Percentiles rank a stretch among this genome's conserved stretches.
These are phyloP conservation scores for Meteorus cinctellus DNA, from an alignment of 2,888 invertebrate species.

Conservation along the genomic window DNA sequence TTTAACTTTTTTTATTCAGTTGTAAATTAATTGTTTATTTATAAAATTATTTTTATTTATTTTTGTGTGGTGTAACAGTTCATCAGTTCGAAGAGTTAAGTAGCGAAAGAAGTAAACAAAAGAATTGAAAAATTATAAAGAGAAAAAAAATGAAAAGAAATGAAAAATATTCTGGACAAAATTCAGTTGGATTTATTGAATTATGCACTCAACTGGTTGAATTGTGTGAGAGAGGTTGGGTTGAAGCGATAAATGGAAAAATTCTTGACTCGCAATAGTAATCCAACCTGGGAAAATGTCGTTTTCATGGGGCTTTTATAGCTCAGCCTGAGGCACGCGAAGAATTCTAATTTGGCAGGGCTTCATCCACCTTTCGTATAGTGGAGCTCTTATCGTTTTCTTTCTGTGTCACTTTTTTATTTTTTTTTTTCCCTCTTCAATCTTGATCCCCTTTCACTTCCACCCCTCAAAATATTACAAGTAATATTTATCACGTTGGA, in stretches of 20 bases:
- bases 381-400: constrained; percentile 48
- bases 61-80: no score
- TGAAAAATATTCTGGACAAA: constrained; percentile 4
- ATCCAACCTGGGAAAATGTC: constrained; percentile 58
- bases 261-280: constrained; percentile 70
- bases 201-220: constrained; percentile 24
- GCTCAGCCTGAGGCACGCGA: constrained; percentile 53
- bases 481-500: constrained; percentile 18
- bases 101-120: no score
- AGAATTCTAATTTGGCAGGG: constrained; percentile 58
- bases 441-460: background rate
- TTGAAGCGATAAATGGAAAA: constrained; percentile 70
- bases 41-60: no score
- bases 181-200: constrained; percentile 21
- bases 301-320: constrained; percentile 57
- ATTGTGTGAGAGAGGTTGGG: constrained; percentile 32
- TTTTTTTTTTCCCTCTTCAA: constrained; percentile 6
- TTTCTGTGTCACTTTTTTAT: constrained; percentile 22
- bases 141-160: constrained; percentile 2
- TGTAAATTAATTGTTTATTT: no score
- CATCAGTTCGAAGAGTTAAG: no score
- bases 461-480: constrained; percentile 11
- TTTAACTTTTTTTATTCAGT: no score
- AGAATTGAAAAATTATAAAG: no score
- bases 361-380: constrained; percentile 49